A percentile compares a stretch with the other conserved stretches of the same genome.
Conservation (phyloP, 2,797 vertebrate genomes). For the Phyllotis vaccarum region DNA sequence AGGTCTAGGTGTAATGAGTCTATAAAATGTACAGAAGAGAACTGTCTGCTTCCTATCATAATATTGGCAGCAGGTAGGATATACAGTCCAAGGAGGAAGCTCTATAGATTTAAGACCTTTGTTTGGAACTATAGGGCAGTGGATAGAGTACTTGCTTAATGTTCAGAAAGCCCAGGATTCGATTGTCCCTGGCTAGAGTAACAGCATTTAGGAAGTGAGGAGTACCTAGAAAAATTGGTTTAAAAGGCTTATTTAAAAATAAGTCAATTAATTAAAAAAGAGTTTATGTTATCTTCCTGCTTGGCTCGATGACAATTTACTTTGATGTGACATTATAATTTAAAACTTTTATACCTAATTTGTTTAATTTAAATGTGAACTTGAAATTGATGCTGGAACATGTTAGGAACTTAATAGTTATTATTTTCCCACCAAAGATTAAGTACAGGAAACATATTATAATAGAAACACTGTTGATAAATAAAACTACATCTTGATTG, state of each 20-base stretch:
- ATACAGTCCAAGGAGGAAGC: not conserved
- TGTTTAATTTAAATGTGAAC: not conserved
- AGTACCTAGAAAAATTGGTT: not conserved
- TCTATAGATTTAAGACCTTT: not conserved
- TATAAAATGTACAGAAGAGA: not conserved
- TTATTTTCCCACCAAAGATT: not conserved
- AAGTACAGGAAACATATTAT: not conserved
- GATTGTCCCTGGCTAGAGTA: not conserved
- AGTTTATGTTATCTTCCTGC: not conserved
- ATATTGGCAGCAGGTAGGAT: fast-evolving
- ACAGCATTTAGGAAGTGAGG: not conserved
- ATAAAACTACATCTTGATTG: too few relatives aligned
- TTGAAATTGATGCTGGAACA: not conserved
- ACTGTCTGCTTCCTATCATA: fast-evolving
- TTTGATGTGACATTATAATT: not conserved
- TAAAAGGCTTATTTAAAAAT: not conserved
- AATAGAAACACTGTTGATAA: not conserved
- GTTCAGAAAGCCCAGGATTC: not conserved
- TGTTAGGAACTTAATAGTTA: not conserved
- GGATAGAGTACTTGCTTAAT: not conserved
- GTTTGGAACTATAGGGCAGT: not conserved
- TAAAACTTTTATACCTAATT: not conserved
- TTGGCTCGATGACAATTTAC: not conserved
- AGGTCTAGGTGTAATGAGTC: not conserved
- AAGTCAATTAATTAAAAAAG: not conserved